These are phyloP conservation scores for Bimastos eiseni DNA, from an alignment of 2,888 invertebrate genomes.

Conservation along the genomic window DNA sequence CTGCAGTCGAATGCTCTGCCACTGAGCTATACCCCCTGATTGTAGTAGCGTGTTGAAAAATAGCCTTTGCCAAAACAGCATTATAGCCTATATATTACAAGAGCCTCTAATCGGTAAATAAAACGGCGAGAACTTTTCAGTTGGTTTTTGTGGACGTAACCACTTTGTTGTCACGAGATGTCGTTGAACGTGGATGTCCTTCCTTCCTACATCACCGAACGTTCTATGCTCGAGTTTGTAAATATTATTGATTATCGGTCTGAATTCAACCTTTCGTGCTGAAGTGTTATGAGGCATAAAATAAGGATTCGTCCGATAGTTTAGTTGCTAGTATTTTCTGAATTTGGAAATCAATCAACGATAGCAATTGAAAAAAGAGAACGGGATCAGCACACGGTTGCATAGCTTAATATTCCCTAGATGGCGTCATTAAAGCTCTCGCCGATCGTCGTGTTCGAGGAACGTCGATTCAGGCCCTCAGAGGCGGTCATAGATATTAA, in stretches of 20 bases:
- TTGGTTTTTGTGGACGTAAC: no score
- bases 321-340: not conserved
- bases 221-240: not conserved
- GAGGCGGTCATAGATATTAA: no score
- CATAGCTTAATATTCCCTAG: not conserved
- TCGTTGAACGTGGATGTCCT: no score
- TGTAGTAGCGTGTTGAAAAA: not conserved
- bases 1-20: conserved; percentile 13
- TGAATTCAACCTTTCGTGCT: not conserved
- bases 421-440: not conserved
- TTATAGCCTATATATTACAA: no score
- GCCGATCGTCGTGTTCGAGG: no score
- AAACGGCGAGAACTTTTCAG: no score
- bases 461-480: no score
- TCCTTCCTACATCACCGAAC: not conserved
- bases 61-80: not conserved
- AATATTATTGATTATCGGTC: not conserved
- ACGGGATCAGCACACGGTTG: not conserved
- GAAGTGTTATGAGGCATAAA: not conserved
- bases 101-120: no score
- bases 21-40: not conserved
- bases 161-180: no score
- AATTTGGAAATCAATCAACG: not conserved
- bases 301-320: not conserved
- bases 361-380: not conserved